Percentiles rank a stretch among this genome's conserved stretches.
Evolutionary conservation across 2,888 invertebrate species (phyloP).

Genomic region (Athalia rosae): DNA sequence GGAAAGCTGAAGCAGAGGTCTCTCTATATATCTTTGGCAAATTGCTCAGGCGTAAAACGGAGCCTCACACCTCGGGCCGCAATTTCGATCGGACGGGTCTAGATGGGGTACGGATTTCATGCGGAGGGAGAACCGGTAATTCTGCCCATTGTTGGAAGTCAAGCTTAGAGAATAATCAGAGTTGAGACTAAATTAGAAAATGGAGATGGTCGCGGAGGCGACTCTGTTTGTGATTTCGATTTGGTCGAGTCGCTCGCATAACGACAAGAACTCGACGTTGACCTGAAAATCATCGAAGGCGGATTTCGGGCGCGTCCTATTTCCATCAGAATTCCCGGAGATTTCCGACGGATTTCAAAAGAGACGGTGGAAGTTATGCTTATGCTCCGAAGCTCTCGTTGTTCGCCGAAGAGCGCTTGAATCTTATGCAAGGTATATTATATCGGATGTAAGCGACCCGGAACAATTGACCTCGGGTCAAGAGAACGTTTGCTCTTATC

Average conservation of each 20-base stretch:
- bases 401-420: conserved; percentile 16
- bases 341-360: not conserved
- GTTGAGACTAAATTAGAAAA: not conserved
- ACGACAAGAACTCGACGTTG: not conserved
- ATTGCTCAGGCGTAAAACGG: not conserved
- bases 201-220: not conserved
- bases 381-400: not conserved
- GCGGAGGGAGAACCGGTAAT: not conserved
- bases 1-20: too few species aligned
- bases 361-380: conserved; percentile 11
- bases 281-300: not conserved
- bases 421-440: not conserved
- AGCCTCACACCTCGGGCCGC: not conserved
- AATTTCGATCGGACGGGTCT: not conserved
- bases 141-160: conserved; percentile 8
- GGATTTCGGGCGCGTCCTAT: not conserved
- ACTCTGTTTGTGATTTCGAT: too few species aligned
- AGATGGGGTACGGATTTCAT: not conserved
- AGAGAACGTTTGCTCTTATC: conserved; percentile 29
- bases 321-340: not conserved
- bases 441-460: not conserved
- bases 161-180: not conserved
- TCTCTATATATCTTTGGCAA: conserved; percentile 2
- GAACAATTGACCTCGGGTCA: conserved; percentile 28
- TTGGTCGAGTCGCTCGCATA: not conserved